These are phyloP conservation scores for Goniozus legneri DNA, from an alignment of 1,140 invertebrate species.

Conservation along the genomic window DNA sequence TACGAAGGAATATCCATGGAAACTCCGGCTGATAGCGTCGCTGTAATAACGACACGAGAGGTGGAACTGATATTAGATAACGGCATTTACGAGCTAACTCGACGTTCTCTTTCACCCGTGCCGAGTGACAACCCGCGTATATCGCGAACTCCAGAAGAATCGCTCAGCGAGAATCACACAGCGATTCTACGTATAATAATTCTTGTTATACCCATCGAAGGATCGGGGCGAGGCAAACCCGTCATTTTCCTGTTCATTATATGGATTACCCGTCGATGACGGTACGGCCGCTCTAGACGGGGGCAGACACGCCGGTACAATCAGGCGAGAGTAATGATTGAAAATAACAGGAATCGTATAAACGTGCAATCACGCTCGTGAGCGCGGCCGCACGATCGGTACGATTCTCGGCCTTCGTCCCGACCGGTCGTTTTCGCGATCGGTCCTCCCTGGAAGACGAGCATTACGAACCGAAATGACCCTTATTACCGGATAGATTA, in stretches of 20 bases:
- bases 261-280: constrained; percentile 33
- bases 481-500: constrained; percentile 44
- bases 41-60: too few relatives aligned
- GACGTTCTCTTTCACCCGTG: too few relatives aligned
- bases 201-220: too few relatives aligned
- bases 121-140: too few relatives aligned
- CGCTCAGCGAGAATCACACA: too few relatives aligned
- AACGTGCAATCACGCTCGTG: constrained; percentile 42
- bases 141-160: too few relatives aligned
- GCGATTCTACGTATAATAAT: too few relatives aligned
- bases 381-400: too few relatives aligned
- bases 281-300: constrained; percentile 3
- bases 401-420: constrained; percentile 8
- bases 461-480: constrained; percentile 49
- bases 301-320: constrained; percentile 11
- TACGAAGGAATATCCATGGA: too few relatives aligned
- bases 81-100: too few relatives aligned
- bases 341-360: constrained; percentile 51
- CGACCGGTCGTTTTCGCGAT: constrained; percentile 11
- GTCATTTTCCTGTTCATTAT: constrained; percentile 37
- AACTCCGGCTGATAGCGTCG: too few relatives aligned
- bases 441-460: constrained; percentile 42
- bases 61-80: too few relatives aligned
- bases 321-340: constrained; percentile 41
- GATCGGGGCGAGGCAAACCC: constrained; percentile 19